Evolutionary conservation across 2,797 vertebrate genomes (phyloP), one percentile per base, ranked within the genome.

Genomic region (Oryzias dopingdopingensis): DNA sequence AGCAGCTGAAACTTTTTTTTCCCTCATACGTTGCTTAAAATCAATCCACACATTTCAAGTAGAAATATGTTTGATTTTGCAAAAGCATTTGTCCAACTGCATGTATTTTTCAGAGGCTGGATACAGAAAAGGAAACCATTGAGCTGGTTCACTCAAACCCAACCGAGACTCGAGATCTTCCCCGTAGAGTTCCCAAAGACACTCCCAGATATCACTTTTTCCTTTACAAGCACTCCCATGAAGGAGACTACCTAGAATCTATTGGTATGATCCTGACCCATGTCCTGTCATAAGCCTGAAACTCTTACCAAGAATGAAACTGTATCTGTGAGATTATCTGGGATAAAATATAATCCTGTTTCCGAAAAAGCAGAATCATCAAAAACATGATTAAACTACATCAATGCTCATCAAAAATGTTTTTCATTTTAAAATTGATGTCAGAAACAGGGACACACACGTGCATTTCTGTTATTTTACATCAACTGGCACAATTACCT

Each of bases 151-250:
- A 98, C 81, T 93, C 93, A 0, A 94, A 93, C 67, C 92, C 94
- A 32, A 99, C 96, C 0, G 95, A 96, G 46, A 91, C 94, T 2
- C 32, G 71, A 1, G 96, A 98, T 41, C 90, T 99, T 71, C 94
- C 95, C 37, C 80, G 86, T 24, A 90, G 96, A 72, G 92, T 99
- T 66, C 96, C 97, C 2, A 92, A 90, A 72, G 95, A 99, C 81
- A 92, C 96, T 0, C 95, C 96, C 53, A 94, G 97, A 81, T 98
- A 99, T 72, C 97, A 99, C 86, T 96, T 99, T 85, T 99, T 99
- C 85, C 93, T 99, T 52, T 98, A 96, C 84, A 98, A 95, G 79
- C 97, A 99, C 83, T 94, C 91, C 8, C 95, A 99, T 0, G 96
- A 99, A 84, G 97, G 96, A 42, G 94, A 96, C 85, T 91, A 92